These are phyloP conservation scores for Pyrocoelia pectoralis DNA, from an alignment of 2,888 invertebrate genomes.

Conservation along the genomic window DNA sequence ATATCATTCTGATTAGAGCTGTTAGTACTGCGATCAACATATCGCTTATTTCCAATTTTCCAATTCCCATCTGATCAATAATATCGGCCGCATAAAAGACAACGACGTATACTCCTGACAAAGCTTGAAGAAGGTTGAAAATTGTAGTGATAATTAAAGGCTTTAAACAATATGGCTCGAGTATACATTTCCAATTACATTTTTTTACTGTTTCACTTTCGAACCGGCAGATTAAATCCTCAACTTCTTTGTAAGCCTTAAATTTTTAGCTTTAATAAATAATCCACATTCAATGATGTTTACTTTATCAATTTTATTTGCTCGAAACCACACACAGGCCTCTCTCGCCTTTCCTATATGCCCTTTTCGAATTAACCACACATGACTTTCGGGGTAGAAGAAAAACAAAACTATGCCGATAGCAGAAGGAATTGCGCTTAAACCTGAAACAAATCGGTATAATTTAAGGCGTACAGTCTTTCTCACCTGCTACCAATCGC, in stretches of 20 bases:
- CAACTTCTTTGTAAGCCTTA: constrained; percentile 69
- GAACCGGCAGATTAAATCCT: constrained; percentile 67
- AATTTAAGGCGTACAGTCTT: too few relatives aligned
- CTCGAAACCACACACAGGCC: constrained; percentile 54
- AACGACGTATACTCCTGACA: constrained; percentile 80
- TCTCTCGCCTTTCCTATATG: constrained; percentile 62
- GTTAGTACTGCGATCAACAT: constrained; percentile 73
- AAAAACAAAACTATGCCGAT: constrained; percentile 67
- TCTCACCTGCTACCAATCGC: constrained; percentile 71
- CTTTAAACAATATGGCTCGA: constrained; percentile 71
- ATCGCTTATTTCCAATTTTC: constrained; percentile 53
- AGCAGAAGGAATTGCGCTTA: constrained; percentile 65
- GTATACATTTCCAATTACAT: constrained; percentile 58
- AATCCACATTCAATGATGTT: neutral
- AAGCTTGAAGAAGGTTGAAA: constrained; percentile 76
- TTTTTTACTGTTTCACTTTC: constrained; percentile 63
- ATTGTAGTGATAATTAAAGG: constrained; percentile 76
- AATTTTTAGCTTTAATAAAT: constrained; percentile 28
- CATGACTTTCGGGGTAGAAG: constrained; percentile 77
- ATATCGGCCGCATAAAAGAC: constrained; percentile 83
- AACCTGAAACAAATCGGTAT: constrained; percentile 60
- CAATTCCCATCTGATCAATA: constrained; percentile 65
- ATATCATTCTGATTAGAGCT: constrained; percentile 70
- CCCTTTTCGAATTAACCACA: constrained; percentile 73
- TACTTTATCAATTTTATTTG: constrained; percentile 55